These are phyloP conservation scores for Anguilla japonica DNA, from an alignment of 2,113 vertebrate species.

Conservation along the genomic window DNA sequence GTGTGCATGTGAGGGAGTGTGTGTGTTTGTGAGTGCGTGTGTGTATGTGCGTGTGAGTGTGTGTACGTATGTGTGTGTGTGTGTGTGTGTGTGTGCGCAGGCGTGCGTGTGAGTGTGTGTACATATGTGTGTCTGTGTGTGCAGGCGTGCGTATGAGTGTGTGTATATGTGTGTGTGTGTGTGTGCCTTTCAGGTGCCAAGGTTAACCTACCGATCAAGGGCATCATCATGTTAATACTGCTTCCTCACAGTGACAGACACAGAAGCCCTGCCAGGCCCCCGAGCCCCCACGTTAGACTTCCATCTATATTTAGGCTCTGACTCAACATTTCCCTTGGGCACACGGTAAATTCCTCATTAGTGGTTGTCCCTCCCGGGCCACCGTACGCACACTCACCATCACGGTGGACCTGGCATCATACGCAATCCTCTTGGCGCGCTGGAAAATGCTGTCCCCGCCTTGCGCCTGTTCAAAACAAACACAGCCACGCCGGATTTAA, in stretches of 20 bases:
- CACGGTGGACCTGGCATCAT: conserved; percentile 76
- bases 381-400: conserved; percentile 63
- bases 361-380: background rate
- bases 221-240: background rate
- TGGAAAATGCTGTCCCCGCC: conserved; percentile 85
- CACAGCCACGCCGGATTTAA: background rate
- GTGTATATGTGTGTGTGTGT: too few relatives aligned
- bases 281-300: background rate
- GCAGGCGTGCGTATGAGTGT: background rate
- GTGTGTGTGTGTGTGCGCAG: background rate
- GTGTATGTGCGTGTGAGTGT: background rate
- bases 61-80: background rate
- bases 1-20: background rate
- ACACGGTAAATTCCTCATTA: background rate
- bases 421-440: conserved; percentile 76
- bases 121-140: background rate
- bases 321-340: background rate
- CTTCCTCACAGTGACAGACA: background rate
- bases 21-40: background rate
- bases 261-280: too few relatives aligned
- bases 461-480: conserved; percentile 67
- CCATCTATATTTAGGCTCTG: background rate
- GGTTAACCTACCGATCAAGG: background rate
- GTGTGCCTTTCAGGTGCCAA: background rate
- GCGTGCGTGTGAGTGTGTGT: background rate